These are phyloP conservation scores for Albula glossodonta DNA, from an alignment of 2,113 vertebrate genomes.

Conservation along the genomic window DNA sequence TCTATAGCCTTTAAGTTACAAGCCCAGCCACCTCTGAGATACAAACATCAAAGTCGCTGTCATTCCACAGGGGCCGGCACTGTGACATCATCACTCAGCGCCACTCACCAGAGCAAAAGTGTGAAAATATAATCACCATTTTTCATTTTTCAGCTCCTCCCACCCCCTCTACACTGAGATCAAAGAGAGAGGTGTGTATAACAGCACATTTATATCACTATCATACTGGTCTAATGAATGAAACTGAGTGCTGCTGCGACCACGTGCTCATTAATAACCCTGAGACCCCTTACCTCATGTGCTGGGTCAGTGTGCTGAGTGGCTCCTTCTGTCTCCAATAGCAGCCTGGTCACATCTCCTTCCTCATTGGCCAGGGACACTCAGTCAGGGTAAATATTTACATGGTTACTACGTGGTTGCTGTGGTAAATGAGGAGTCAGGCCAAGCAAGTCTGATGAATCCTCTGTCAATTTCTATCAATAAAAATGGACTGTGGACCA, in stretches of 20 bases:
- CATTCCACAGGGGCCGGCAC: neutral
- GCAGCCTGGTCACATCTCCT: conserved; percentile 5
- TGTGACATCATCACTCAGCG: neutral
- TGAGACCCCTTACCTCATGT: too few species aligned
- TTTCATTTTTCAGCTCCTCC: neutral
- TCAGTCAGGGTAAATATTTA: conserved; percentile 65
- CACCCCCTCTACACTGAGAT: too few species aligned
- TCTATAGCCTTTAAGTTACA: too few species aligned
- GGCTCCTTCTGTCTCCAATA: neutral
- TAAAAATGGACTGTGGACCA: conserved; percentile 38
- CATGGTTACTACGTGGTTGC: conserved; percentile 63
- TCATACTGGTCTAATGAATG: too few species aligned
- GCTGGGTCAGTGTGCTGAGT: too few species aligned
- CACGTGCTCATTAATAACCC: too few species aligned
- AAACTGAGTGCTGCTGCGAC: too few species aligned
- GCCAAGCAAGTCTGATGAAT: too few species aligned
- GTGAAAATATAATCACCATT: neutral
- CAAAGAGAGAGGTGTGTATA: too few species aligned
- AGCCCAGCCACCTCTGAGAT: neutral
- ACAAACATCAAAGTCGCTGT: neutral
- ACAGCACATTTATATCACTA: too few species aligned
- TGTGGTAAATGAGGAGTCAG: too few species aligned
- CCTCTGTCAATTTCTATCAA: too few species aligned
- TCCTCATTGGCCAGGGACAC: conserved; percentile 37
- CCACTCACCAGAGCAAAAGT: neutral